Evolutionary conservation across 2,888 invertebrate species (phyloP).

Genomic region (Tanaodytes sp.): DNA sequence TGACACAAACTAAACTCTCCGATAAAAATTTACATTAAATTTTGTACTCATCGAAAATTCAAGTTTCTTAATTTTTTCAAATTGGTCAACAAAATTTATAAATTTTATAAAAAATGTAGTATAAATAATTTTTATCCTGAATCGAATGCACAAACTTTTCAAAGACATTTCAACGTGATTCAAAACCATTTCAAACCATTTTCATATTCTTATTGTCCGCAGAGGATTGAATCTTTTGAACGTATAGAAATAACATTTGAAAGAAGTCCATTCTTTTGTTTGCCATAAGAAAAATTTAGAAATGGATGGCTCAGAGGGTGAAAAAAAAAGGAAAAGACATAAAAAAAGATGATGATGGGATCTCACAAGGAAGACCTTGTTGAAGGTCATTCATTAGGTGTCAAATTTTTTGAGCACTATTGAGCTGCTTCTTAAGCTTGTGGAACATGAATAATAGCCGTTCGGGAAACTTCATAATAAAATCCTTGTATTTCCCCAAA

Average conservation of each 20-base stretch:
- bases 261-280: slow-evolving; percentile 21
- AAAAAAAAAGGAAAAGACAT: slow-evolving; percentile 4
- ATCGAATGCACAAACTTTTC: too few species aligned
- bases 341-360: slow-evolving; percentile 8
- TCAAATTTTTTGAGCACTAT: not conserved
- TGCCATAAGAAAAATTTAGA: slow-evolving; percentile 17
- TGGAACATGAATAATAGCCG: not conserved
- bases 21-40: too few species aligned
- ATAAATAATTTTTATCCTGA: too few species aligned
- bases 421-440: not conserved
- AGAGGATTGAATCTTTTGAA: slow-evolving; percentile 12
- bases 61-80: too few species aligned
- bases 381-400: slow-evolving; percentile 21
- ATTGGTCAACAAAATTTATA: too few species aligned
- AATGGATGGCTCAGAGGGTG: slow-evolving; percentile 13
- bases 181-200: too few species aligned
- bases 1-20: too few species aligned
- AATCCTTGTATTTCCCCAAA: too few species aligned
- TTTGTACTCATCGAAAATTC: too few species aligned
- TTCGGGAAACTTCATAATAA: not conserved
- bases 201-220: too few species aligned
- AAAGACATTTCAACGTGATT: too few species aligned
- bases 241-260: slow-evolving; percentile 9
- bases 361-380: slow-evolving; percentile 14
- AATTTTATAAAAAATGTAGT: too few species aligned